A percentile compares a stretch with the other conserved stretches of the same genome.
Conservation (phyloP, 1,140 invertebrate species). For the Akabosia matsudoensis region DNA sequence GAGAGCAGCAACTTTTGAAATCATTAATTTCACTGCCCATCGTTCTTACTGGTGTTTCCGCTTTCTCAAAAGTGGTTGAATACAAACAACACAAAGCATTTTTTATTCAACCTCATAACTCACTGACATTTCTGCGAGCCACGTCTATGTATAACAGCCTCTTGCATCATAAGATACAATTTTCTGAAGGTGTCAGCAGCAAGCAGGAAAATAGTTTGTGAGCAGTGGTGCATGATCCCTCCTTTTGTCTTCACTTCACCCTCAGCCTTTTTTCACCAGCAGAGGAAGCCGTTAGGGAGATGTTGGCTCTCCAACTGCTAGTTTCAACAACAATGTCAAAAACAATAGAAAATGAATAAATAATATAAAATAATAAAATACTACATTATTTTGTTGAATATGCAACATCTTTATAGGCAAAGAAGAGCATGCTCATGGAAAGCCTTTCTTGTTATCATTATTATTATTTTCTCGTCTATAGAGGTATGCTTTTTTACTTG, state of each 20-base stretch:
- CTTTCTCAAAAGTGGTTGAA: background rate
- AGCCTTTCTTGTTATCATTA: background rate
- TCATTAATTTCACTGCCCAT: background rate
- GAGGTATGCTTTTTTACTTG: too few relatives aligned
- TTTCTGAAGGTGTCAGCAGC: background rate
- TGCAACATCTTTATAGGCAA: background rate
- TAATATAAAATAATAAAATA: background rate
- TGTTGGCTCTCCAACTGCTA: background rate
- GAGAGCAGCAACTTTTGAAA: background rate
- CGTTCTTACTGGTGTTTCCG: background rate
- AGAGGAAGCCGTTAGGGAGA: background rate
- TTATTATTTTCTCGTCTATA: background rate
- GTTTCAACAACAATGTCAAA: slow-evolving; percentile 5
- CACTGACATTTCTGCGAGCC: too few relatives aligned
- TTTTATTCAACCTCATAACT: background rate
- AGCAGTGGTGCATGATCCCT: background rate
- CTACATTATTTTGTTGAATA: background rate
- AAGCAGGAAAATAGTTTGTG: background rate
- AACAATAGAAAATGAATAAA: background rate
- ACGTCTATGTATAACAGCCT: background rate
- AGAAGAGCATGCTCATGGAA: background rate
- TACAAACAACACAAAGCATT: background rate
- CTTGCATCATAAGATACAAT: background rate
- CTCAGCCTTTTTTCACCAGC: background rate
- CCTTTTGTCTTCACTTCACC: background rate